phyloP scores from a whole-genome alignment of 1,140 invertebrate genomes.

The Sitobion miscanthi region DNA sequence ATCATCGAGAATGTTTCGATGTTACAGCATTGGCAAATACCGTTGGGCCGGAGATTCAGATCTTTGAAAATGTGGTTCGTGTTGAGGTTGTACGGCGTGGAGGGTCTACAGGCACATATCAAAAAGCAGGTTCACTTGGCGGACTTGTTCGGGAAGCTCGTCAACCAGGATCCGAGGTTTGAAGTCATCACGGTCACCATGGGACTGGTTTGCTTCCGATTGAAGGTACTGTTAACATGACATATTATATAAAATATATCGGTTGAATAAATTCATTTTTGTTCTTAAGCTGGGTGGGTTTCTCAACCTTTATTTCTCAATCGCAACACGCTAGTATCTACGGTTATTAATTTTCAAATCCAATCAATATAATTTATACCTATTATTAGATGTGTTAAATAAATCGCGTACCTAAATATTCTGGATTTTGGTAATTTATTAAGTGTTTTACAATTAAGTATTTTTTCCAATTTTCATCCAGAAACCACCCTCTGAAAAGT shows the following conservation, averaged over 20 bases:
- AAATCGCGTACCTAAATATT: too few species aligned
- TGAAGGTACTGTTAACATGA: slow-evolving; percentile 68
- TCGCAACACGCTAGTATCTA: neutral
- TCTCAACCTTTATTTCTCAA: neutral
- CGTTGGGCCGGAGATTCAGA: slow-evolving; percentile 86
- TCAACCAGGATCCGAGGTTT: slow-evolving; percentile 76
- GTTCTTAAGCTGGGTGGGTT: too few species aligned
- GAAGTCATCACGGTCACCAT: slow-evolving; percentile 76
- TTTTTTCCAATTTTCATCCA: neutral
- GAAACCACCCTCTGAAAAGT: too few species aligned
- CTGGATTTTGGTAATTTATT: too few species aligned
- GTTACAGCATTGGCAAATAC: slow-evolving; percentile 91
- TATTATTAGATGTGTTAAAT: too few species aligned
- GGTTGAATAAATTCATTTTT: neutral
- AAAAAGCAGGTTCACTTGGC: slow-evolving; percentile 78
- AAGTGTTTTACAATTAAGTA: too few species aligned
- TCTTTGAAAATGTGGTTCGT: slow-evolving; percentile 96
- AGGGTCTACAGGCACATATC: slow-evolving; percentile 80
- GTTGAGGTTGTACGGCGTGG: slow-evolving; percentile 80
- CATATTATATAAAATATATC: neutral
- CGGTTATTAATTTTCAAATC: too few species aligned
- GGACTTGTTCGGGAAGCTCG: slow-evolving; percentile 75
- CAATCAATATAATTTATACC: too few species aligned
- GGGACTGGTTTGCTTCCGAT: slow-evolving; percentile 87
- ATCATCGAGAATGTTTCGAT: neutral